Evolutionary conservation across 2,113 vertebrate genomes (phyloP).

Genomic region (Ammodytes dubius): DNA sequence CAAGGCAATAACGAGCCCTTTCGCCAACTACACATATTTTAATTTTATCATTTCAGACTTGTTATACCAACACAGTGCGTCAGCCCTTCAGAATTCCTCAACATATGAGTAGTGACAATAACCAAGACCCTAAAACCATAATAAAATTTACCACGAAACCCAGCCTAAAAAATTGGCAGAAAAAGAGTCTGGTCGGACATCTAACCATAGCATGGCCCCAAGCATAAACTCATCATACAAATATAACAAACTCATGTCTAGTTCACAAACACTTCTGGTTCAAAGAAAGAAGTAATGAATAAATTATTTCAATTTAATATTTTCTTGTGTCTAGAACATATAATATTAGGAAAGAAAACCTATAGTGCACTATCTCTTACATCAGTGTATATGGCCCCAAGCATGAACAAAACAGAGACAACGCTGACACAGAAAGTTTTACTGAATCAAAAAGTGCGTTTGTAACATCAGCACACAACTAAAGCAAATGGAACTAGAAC

Average conservation of each 20-base stretch:
- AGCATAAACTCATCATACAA: too few species aligned
- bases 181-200: conserved; percentile 22
- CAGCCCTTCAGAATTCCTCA: neutral
- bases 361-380: neutral
- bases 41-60: conserved; percentile 16
- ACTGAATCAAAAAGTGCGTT: conserved; percentile 15
- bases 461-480: conserved; percentile 13
- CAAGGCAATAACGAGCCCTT: neutral
- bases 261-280: too few species aligned
- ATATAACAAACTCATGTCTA: too few species aligned
- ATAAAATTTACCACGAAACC: conserved; percentile 15
- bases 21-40: conserved; percentile 1
- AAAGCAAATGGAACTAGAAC: conserved; percentile 1
- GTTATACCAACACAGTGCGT: neutral
- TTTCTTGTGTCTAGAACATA: too few species aligned
- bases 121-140: neutral
- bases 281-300: too few species aligned
- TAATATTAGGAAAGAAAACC: conserved; percentile 10
- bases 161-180: neutral
- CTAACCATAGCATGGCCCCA: conserved; percentile 25
- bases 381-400: neutral
- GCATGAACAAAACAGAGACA: conserved; percentile 34
- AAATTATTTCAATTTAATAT: too few species aligned
- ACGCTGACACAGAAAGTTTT: neutral
- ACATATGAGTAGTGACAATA: conserved; percentile 12